Percentiles rank a stretch among this genome's conserved stretches.
Conservation (phyloP, 2,797 vertebrate genomes). For the Leuciscus waleckii region DNA sequence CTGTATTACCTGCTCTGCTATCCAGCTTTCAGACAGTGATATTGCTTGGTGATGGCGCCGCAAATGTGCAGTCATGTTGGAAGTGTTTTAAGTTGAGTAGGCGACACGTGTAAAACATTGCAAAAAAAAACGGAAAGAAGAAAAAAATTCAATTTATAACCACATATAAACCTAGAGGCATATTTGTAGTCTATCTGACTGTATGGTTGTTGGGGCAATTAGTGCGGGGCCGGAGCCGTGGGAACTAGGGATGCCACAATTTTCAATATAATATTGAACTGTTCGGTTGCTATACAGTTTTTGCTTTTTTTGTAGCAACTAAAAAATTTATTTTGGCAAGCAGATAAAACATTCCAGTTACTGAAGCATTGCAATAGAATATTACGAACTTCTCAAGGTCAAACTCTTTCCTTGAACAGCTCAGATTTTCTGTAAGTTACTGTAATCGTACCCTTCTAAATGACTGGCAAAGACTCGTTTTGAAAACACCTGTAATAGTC, state of each 20-base stretch:
- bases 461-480: neutral
- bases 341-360: neutral
- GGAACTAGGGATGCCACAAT: too few species aligned
- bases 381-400: neutral
- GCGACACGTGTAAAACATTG: too few species aligned
- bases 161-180: neutral
- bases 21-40: too few species aligned
- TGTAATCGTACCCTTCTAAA: neutral
- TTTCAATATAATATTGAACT: too few species aligned
- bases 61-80: too few species aligned
- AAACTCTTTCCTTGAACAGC: conserved; percentile 14
- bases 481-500: conserved; percentile 36
- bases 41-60: too few species aligned
- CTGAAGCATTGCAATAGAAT: conserved; percentile 7
- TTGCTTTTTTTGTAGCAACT: neutral
- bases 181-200: neutral
- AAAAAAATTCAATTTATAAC: too few species aligned
- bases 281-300: neutral
- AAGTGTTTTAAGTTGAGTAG: too few species aligned
- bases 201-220: conserved; percentile 8
- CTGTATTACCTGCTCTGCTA: too few species aligned
- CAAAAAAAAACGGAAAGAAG: too few species aligned
- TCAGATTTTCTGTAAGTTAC: neutral
- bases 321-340: neutral
- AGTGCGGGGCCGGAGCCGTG: neutral